Conservation (phyloP, 2,888 invertebrate genomes). For the Aspidapion aeneum region DNA sequence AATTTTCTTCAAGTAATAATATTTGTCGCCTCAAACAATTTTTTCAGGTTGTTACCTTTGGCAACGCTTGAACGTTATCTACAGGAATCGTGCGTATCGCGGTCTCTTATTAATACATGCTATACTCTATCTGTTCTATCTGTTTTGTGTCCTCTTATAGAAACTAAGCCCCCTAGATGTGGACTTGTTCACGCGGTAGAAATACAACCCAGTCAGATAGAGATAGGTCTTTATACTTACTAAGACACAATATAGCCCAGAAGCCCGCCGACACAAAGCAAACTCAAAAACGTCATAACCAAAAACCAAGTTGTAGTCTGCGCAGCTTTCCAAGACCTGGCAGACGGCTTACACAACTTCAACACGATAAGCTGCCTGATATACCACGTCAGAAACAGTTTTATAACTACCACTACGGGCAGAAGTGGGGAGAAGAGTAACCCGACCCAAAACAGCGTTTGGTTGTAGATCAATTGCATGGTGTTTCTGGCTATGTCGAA, state of each 20-base stretch:
- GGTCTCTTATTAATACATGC: too few species aligned
- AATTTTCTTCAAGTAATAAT: too few species aligned
- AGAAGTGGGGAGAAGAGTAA: slow-evolving; percentile 70
- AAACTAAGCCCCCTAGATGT: too few species aligned
- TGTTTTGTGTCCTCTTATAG: too few species aligned
- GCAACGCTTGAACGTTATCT: too few species aligned
- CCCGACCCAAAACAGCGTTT: slow-evolving; percentile 74
- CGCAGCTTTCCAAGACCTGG: slow-evolving; percentile 64
- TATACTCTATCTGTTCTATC: too few species aligned
- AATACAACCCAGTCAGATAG: too few species aligned
- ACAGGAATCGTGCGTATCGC: too few species aligned
- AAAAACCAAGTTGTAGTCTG: slow-evolving; percentile 74
- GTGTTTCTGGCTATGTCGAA: slow-evolving; percentile 77
- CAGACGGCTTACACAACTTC: slow-evolving; percentile 65
- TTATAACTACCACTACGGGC: slow-evolving; percentile 60
- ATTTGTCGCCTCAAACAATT: too few species aligned
- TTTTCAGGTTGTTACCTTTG: too few species aligned
- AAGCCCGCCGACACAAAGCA: slow-evolving; percentile 57
- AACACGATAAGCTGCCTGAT: slow-evolving; percentile 60
- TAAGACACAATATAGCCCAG: slow-evolving; percentile 60
- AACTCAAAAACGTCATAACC: slow-evolving; percentile 62
- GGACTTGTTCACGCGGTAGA: too few species aligned
- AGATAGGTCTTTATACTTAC: too few species aligned
- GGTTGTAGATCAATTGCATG: slow-evolving; percentile 75
- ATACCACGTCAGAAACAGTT: slow-evolving; percentile 71